phyloP scores from a whole-genome alignment of 2,797 vertebrate genomes.

The Spinus olivaceus region DNA sequence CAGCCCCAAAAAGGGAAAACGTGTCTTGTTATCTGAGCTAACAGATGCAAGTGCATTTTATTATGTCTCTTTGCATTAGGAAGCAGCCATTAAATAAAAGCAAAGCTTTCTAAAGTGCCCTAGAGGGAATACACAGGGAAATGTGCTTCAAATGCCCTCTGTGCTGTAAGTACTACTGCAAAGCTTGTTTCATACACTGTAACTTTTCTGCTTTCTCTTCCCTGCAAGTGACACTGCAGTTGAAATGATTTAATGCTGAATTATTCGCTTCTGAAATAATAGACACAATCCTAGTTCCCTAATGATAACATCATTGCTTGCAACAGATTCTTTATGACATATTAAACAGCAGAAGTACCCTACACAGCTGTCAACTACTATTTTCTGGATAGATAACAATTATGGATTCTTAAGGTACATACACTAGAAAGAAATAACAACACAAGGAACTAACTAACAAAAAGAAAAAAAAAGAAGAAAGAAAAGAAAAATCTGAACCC shows the following conservation, averaged over 20 bases:
- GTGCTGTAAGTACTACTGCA: neutral
- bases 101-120: constrained; percentile 21
- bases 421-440: constrained; percentile 21
- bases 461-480: neutral
- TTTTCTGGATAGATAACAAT: constrained; percentile 41
- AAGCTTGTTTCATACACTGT: neutral
- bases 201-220: neutral
- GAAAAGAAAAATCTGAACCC: neutral
- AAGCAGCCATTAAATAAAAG: constrained; percentile 51
- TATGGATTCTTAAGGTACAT: constrained; percentile 48
- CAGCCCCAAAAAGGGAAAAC: neutral
- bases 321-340: constrained; percentile 32
- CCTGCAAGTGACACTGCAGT: neutral
- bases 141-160: neutral
- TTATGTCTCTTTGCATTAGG: constrained; percentile 58
- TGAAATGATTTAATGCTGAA: constrained; percentile 38
- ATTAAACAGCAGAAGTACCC: constrained; percentile 13
- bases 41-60: constrained; percentile 24
- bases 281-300: neutral
- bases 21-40: constrained; percentile 6
- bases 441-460: constrained; percentile 15
- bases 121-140: neutral
- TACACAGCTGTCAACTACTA: constrained; percentile 14
- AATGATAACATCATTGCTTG: constrained; percentile 44
- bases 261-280: constrained; percentile 20